Percentiles rank a stretch among this genome's conserved stretches.
Conservation (phyloP, 2,797 vertebrate genomes). For the Merluccius polli region DNA sequence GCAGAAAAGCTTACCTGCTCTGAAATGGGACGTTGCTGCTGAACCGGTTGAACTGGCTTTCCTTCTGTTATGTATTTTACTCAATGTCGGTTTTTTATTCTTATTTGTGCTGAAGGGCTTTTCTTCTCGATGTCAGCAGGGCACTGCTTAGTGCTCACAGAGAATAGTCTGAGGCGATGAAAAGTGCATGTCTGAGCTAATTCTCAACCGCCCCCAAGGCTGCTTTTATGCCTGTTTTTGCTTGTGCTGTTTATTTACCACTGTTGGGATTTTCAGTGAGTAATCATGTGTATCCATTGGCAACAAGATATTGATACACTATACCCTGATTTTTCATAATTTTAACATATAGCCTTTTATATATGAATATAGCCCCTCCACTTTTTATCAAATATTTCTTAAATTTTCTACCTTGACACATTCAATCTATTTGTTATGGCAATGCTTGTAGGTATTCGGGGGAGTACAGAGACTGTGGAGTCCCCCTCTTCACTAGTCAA, state of each 20-base stretch:
- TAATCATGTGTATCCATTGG: too few relatives aligned
- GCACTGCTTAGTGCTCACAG: not conserved
- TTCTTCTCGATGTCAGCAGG: slow-evolving; percentile 27
- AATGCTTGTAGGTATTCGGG: not conserved
- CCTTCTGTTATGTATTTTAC: slow-evolving; percentile 35
- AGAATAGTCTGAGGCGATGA: not conserved
- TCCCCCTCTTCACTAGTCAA: too few relatives aligned
- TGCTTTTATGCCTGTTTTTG: too few relatives aligned
- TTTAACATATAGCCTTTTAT: not conserved
- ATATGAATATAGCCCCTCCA: not conserved
- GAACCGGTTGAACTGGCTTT: slow-evolving; percentile 62
- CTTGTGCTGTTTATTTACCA: not conserved
- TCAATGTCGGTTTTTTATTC: slow-evolving; percentile 33
- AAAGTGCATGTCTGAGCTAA: not conserved
- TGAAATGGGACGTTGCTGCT: slow-evolving; percentile 12
- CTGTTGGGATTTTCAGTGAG: not conserved
- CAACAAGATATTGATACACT: not conserved
- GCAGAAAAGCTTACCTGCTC: slow-evolving; percentile 15
- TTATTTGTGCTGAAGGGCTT: slow-evolving; percentile 15
- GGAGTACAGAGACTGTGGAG: too few relatives aligned
- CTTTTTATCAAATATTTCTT: too few relatives aligned
- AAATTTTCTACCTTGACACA: too few relatives aligned
- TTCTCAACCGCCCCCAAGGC: not conserved
- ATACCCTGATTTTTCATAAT: not conserved
- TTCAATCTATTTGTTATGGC: not conserved